phyloP scores from a whole-genome alignment of 2,888 invertebrate genomes.

The Chaetogeoica ovagalla region DNA sequence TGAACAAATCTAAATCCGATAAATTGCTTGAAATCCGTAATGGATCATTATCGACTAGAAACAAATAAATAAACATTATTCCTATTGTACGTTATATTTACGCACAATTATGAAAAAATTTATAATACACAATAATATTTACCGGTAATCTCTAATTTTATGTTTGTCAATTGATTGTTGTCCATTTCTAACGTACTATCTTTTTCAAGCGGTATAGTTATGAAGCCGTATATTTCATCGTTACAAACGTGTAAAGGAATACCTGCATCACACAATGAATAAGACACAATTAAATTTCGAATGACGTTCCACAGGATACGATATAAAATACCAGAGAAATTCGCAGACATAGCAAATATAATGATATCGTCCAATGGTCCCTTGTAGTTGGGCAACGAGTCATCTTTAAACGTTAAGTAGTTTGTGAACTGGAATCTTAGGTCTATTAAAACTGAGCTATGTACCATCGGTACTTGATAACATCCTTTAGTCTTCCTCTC shows the following conservation, averaged over 20 bases:
- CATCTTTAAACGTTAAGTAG: slow-evolving; percentile 73
- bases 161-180: slow-evolving; percentile 71
- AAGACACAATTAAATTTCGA: too few relatives aligned
- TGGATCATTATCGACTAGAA: slow-evolving; percentile 34
- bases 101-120: not conserved
- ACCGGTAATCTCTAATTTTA: slow-evolving; percentile 70
- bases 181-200: slow-evolving; percentile 69
- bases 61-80: not conserved
- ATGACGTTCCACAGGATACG: slow-evolving; percentile 8
- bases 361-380: slow-evolving; percentile 92
- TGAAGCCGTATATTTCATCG: slow-evolving; percentile 77
- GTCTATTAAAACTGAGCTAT: slow-evolving; percentile 81
- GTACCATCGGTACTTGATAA: slow-evolving; percentile 87
- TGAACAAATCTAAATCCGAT: slow-evolving; percentile 24
- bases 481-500: slow-evolving; percentile 72
- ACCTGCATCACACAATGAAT: slow-evolving; percentile 58
- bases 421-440: slow-evolving; percentile 67
- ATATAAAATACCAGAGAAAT: slow-evolving; percentile 62
- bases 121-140: not conserved
- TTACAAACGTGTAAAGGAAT: slow-evolving; percentile 78
- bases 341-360: slow-evolving; percentile 83
- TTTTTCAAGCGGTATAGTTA: slow-evolving; percentile 78
- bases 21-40: slow-evolving; percentile 38
- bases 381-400: slow-evolving; percentile 66
- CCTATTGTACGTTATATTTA: too few relatives aligned